A percentile compares a stretch with the other conserved stretches of the same genome.
Evolutionary conservation across 2,888 invertebrate genomes (phyloP).

Genomic region (Oscheius sp.): DNA sequence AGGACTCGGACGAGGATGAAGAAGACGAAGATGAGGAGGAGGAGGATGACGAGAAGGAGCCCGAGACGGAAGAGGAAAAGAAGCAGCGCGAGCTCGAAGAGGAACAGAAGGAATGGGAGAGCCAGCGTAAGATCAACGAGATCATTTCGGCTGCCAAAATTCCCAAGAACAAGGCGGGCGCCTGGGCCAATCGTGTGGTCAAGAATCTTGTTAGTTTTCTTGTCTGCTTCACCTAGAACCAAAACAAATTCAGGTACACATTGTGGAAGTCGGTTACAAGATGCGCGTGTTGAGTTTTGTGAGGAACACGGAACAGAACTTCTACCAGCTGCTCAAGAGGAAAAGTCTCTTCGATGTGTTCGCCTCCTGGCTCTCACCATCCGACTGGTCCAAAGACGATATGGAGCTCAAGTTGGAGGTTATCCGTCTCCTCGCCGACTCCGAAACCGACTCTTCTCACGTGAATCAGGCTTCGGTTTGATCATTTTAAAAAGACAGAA

Average conservation of each 20-base stretch:
- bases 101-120: conserved; percentile 17
- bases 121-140: conserved; percentile 32
- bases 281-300: conserved; percentile 27
- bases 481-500: neutral
- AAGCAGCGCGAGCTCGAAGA: neutral
- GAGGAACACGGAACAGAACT: conserved; percentile 4
- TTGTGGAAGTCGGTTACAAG: conserved; percentile 7
- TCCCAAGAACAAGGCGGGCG: neutral
- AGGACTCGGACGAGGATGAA: conserved; percentile 41
- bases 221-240: neutral
- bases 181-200: conserved; percentile 14
- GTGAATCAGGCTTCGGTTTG: neutral
- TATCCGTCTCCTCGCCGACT: conserved; percentile 16
- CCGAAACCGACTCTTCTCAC: neutral
- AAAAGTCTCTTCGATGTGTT: conserved; percentile 30
- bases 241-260: conserved; percentile 5
- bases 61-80: conserved; percentile 7
- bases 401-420: conserved; percentile 35
- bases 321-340: conserved; percentile 26
- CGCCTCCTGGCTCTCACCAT: conserved; percentile 22
- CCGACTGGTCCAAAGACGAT: conserved; percentile 28
- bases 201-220: conserved; percentile 22
- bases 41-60: neutral
- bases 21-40: conserved; percentile 32
- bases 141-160: conserved; percentile 27